phyloP scores from a whole-genome alignment of 2,888 invertebrate species.

The Tortrix viridana region DNA sequence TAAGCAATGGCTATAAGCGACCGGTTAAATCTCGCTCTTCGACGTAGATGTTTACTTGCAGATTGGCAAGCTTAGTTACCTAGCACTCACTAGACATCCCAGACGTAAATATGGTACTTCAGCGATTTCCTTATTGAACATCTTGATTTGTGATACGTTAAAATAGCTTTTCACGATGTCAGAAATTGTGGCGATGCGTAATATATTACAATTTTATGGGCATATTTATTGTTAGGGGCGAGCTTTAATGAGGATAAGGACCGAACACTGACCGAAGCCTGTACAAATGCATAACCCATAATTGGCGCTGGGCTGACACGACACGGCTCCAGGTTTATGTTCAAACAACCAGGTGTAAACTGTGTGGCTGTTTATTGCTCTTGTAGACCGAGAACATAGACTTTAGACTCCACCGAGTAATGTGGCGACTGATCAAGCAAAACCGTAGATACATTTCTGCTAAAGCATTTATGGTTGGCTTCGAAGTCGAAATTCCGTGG shows the following conservation, averaged over 20 bases:
- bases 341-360: neutral
- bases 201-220: conserved; percentile 27
- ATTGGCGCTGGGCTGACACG: conserved; percentile 9
- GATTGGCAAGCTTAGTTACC: neutral
- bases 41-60: conserved; percentile 1
- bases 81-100: conserved; percentile 1
- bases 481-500: no score
- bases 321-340: conserved; percentile 11
- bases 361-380: conserved; percentile 1
- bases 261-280: neutral
- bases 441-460: neutral
- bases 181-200: conserved; percentile 19
- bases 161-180: conserved; percentile 13
- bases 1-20: neutral
- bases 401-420: neutral
- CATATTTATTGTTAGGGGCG: conserved; percentile 15
- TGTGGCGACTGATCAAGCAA: neutral
- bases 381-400: neutral
- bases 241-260: conserved; percentile 9
- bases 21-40: neutral
- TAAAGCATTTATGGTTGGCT: no score
- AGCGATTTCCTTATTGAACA: conserved; percentile 22
- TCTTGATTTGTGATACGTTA: conserved; percentile 21
- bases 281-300: conserved; percentile 16
- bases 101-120: conserved; percentile 14